phyloP scores from a whole-genome alignment of 2,888 invertebrate species.

The Apotomis turbidana region DNA sequence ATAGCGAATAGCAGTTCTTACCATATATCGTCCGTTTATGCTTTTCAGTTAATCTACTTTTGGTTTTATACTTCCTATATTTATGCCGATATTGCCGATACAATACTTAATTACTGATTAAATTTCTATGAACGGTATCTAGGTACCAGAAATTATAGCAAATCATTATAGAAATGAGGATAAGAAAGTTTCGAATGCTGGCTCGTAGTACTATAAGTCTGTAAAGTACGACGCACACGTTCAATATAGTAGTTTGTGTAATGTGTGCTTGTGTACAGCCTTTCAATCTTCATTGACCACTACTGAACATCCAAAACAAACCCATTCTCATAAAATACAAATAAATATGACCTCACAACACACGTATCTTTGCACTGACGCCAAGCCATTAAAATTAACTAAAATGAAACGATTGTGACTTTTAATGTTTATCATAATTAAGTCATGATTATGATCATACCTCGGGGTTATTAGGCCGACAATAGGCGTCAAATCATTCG shows the following conservation, averaged over 20 bases:
- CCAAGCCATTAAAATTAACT: background rate
- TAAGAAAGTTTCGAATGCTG: background rate
- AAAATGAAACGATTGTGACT: no score
- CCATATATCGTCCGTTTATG: background rate
- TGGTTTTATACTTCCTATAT: background rate
- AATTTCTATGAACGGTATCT: background rate
- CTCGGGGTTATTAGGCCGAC: no score
- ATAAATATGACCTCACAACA: conserved; percentile 2
- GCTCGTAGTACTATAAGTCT: no score
- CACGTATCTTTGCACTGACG: background rate
- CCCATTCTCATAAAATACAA: background rate
- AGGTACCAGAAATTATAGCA: background rate
- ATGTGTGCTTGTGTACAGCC: no score
- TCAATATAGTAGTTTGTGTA: no score
- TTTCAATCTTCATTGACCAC: no score
- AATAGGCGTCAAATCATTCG: no score
- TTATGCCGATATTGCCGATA: background rate
- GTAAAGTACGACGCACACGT: no score
- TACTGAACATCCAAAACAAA: no score
- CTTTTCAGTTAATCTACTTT: background rate
- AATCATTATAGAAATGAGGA: background rate
- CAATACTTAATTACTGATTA: background rate
- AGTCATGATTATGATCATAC: no score
- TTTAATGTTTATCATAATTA: no score
- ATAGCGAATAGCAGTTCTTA: no score